Evolutionary conservation across 2,797 vertebrate species (phyloP).

Genomic region (Austrolebias charrua): DNA sequence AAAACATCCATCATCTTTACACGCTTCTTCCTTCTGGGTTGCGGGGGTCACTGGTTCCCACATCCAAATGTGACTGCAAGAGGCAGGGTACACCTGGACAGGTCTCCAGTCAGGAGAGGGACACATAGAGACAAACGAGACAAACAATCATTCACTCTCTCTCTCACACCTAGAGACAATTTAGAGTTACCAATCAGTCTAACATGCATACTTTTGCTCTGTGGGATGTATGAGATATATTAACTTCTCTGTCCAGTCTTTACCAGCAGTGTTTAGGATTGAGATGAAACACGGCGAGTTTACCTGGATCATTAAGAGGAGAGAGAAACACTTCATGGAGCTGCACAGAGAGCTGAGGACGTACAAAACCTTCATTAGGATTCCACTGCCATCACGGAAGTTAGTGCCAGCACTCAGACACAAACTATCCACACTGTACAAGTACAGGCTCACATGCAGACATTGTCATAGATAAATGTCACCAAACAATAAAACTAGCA

Average conservation of each 20-base stretch:
- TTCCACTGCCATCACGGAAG: constrained; percentile 92
- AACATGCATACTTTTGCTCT: too few relatives aligned
- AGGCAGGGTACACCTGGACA: too few relatives aligned
- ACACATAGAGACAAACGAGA: too few relatives aligned
- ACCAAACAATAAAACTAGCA: background rate
- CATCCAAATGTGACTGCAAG: too few relatives aligned
- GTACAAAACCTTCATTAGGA: constrained; percentile 95
- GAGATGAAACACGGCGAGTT: constrained; percentile 94
- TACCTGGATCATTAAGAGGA: constrained; percentile 93
- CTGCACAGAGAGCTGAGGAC: constrained; percentile 92
- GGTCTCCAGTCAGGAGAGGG: too few relatives aligned
- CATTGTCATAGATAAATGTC: background rate
- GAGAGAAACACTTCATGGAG: constrained; percentile 96
- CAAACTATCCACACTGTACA: background rate
- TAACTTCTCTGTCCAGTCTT: constrained; percentile 49
- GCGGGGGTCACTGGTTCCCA: too few relatives aligned
- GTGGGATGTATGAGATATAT: background rate
- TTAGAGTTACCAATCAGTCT: too few relatives aligned
- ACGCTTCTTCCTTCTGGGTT: too few relatives aligned
- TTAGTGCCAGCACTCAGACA: constrained; percentile 41
- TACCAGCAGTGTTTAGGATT: constrained; percentile 87
- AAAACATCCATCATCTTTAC: too few relatives aligned
- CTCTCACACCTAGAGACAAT: too few relatives aligned
- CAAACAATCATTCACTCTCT: too few relatives aligned
- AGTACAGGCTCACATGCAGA: background rate